Percentiles rank a stretch among this genome's conserved stretches.
These are phyloP conservation scores for Prenolepis imparis DNA, from an alignment of 2,888 invertebrate genomes.

Conservation along the genomic window DNA sequence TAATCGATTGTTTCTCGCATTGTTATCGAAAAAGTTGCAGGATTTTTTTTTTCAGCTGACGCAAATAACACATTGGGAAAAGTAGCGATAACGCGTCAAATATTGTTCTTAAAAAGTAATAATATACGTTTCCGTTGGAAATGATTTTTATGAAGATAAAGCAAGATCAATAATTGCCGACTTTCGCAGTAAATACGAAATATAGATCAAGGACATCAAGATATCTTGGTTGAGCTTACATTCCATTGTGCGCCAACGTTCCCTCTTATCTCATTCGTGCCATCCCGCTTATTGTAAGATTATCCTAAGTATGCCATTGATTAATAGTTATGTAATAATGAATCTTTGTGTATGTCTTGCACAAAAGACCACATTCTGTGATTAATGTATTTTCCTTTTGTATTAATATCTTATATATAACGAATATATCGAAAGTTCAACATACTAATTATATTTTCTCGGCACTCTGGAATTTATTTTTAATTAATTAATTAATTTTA, in stretches of 20 bases:
- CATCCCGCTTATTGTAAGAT: conserved; percentile 6
- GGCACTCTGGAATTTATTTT: background rate
- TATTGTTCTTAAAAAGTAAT: background rate
- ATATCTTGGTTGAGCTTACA: conserved; percentile 40
- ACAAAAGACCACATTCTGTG: background rate
- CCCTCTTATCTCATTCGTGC: background rate
- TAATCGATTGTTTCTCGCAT: background rate
- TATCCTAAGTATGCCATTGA: background rate
- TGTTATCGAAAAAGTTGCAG: background rate
- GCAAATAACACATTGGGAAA: background rate
- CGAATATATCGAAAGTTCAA: background rate
- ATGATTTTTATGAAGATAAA: conserved; percentile 41
- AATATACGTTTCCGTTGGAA: background rate
- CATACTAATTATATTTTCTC: background rate
- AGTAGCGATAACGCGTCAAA: conserved; percentile 2
- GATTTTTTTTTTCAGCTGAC: background rate
- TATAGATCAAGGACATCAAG: conserved; percentile 62
- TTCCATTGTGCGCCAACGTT: conserved; percentile 8
- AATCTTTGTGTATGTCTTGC: background rate
- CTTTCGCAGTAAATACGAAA: conserved; percentile 43
- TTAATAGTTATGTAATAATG: conserved; percentile 2
- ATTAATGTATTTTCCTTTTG: background rate
- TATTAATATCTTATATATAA: background rate
- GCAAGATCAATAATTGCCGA: conserved; percentile 64
- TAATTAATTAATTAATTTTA: too few species aligned